Base-by-base conservation (phyloP, 1,140 invertebrate genomes). In the Drosophila serrata region DNA sequence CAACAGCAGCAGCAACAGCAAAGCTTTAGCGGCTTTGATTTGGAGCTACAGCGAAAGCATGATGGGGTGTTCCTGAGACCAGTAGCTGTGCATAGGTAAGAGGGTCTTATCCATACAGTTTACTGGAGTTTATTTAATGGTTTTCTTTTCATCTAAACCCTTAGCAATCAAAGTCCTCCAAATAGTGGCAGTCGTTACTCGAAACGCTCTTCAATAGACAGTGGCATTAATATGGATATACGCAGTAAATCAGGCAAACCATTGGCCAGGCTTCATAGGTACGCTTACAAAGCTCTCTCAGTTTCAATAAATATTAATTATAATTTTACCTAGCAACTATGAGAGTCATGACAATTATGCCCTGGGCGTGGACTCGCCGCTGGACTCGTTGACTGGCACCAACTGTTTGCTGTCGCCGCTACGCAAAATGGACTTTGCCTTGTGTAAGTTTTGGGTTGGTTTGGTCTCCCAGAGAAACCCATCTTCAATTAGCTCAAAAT, bases 131-230 rank as follows among this genome's bases (percentile, higher is more conserved):
- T 24, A 61, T 12, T 35, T 7, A 9, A 40, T 27, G 4, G 6
- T 11, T 24, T 42, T 31, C 7, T 27, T 43, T 27, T 15, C 5
- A 0, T 17, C 2, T 7, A 19, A 19, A n/a, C 1, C 13, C n/a
- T 11, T 19, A 92, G 91, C 78, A 92, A 91, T 60, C 91, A 92
- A 65, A 93, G 93, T 76, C 93, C 92, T 17, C 84, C 92, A 35
- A 92, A 92, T 57, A 91, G 80, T 49, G 93, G 90, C 92, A 87
- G 84, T 29, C 93, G 93, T 82, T 94, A 96, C 29, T 94, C 95
- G 57, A 97, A 97, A 92, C 94, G 97, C 82, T 96, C 96, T 8
- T 97, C 97, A 2, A 95, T 97, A 68, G 97, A 97, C 93, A 97
- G 96, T 92, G 97, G 96, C 72, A 97, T 97, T 81, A 96, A 97